These are phyloP conservation scores for Sebastes minor DNA, from an alignment of 2,797 vertebrate genomes.

Conservation along the genomic window DNA sequence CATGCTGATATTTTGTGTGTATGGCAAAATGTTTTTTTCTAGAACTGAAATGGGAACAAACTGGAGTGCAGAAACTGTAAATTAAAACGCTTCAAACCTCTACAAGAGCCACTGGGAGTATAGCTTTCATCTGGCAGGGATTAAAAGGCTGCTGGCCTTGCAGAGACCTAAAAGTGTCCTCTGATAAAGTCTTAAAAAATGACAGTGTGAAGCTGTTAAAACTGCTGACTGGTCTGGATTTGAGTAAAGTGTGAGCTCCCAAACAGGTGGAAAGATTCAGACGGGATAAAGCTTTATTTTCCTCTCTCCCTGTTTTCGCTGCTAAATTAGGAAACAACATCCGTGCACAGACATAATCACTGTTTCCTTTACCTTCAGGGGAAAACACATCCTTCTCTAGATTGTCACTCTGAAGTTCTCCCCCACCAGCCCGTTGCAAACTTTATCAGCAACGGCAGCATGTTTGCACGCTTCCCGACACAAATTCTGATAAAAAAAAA, in stretches of 20 bases:
- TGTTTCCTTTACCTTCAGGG: conserved; percentile 8
- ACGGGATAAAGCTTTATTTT: conserved; percentile 5
- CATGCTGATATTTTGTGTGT: neutral
- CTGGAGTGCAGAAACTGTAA: neutral
- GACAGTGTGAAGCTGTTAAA: conserved; percentile 11
- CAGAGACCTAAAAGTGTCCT: neutral
- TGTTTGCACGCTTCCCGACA: conserved; percentile 5
- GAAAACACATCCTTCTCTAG: conserved; percentile 5
- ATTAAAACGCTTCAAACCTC: neutral
- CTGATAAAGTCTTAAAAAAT: conserved; percentile 39
- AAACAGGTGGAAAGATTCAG: conserved; percentile 36
- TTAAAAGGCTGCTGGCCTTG: conserved; percentile 19
- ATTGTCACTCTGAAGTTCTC: conserved; percentile 4
- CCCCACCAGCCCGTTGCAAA: neutral
- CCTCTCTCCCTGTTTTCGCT: neutral
- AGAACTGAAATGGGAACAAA: neutral
- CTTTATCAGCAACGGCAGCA: conserved; percentile 27
- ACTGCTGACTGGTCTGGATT: conserved; percentile 13
- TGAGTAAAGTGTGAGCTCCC: neutral
- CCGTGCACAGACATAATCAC: conserved; percentile 12
- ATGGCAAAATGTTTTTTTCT: neutral
- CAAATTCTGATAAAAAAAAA: conserved; percentile 19
- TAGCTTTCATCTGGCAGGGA: conserved; percentile 9
- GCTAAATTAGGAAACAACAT: conserved; percentile 19
- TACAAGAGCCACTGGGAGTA: neutral